phyloP scores from a whole-genome alignment of 1,140 invertebrate species.

The Cotesia glomerata region DNA sequence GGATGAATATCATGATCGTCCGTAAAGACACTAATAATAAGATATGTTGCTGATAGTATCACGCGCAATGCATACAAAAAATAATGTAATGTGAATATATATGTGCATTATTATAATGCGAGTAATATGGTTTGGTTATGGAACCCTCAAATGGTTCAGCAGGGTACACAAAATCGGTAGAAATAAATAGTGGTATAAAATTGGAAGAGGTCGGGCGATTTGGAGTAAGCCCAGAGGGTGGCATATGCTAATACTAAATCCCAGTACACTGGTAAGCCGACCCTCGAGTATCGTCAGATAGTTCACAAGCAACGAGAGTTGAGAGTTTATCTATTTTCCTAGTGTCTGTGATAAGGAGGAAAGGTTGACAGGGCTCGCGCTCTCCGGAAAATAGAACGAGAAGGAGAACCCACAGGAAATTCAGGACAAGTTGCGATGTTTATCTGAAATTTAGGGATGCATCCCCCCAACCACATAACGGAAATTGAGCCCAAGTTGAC shows the following conservation, averaged over 20 bases:
- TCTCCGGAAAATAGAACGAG: neutral
- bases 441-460: conserved; percentile 52
- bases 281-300: neutral
- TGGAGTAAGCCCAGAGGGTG: neutral
- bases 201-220: neutral
- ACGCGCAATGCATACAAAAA: too few relatives aligned
- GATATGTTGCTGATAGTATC: too few relatives aligned
- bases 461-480: conserved; percentile 25
- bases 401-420: conserved; percentile 37
- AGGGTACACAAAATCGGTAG: too few relatives aligned
- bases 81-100: too few relatives aligned
- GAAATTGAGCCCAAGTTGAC: conserved; percentile 52
- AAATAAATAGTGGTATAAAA: neutral
- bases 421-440: conserved; percentile 51
- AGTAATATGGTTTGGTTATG: too few relatives aligned
- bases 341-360: neutral
- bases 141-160: too few relatives aligned
- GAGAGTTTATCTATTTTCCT: conserved; percentile 26
- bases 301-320: conserved; percentile 1
- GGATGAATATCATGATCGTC: too few relatives aligned
- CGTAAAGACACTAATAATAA: too few relatives aligned
- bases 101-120: too few relatives aligned
- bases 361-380: conserved; percentile 1
- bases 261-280: conserved; percentile 12
- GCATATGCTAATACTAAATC: conserved; percentile 33